Percentiles rank a stretch among this genome's conserved stretches.
These are phyloP conservation scores for Erinaceus europaeus DNA, from an alignment of 2,113 vertebrate genomes.

Conservation along the genomic window DNA sequence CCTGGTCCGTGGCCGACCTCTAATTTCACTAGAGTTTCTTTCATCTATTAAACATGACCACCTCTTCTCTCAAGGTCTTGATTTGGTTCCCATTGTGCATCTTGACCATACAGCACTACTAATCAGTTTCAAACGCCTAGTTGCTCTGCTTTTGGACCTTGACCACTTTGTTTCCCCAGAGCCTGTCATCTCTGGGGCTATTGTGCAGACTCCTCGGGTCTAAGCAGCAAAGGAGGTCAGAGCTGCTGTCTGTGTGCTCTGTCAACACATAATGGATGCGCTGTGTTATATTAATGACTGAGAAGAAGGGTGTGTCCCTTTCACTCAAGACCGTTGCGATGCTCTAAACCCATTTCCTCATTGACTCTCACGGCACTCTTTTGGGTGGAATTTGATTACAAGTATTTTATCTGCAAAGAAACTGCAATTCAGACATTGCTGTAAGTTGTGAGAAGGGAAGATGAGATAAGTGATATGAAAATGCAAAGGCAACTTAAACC, in stretches of 20 bases:
- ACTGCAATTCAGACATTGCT: not conserved
- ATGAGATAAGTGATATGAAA: not conserved
- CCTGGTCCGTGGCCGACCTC: conserved; percentile 52
- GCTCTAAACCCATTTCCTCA: conserved; percentile 26
- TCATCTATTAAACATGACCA: conserved; percentile 51
- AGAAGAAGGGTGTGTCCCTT: not conserved
- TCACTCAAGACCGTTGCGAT: not conserved
- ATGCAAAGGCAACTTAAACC: not conserved
- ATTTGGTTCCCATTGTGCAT: not conserved
- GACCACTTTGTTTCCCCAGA: not conserved
- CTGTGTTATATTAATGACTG: conserved; percentile 26
- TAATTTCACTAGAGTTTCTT: conserved; percentile 44
- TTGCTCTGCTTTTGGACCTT: not conserved
- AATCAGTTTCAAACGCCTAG: not conserved
- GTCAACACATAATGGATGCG: not conserved
- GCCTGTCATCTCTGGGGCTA: not conserved
- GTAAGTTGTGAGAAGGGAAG: not conserved
- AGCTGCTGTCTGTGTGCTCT: not conserved
- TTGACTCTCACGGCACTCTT: not conserved
- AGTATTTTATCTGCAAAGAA: conserved; percentile 39
- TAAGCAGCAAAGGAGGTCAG: conserved; percentile 27
- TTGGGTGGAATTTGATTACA: conserved; percentile 30
- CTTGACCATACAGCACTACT: not conserved
- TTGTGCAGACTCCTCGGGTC: not conserved
- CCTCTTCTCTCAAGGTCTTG: conserved; percentile 30